phyloP scores from a whole-genome alignment of 2,888 invertebrate species.

The Chaetoderma sp. region DNA sequence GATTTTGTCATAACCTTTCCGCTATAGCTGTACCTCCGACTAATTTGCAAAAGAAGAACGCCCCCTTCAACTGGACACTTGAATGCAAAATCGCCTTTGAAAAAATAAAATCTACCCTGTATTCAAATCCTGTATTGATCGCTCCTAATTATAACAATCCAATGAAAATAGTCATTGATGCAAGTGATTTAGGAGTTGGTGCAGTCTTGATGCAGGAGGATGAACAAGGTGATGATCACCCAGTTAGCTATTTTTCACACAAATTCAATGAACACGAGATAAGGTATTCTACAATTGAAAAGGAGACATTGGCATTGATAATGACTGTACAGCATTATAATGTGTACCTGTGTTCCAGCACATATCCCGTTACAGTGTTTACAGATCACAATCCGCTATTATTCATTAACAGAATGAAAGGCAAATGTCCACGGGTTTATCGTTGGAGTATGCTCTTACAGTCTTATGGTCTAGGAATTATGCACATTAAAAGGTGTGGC shows the following conservation, averaged over 20 bases:
- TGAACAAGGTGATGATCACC: constrained; percentile 32
- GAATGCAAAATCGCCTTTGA: constrained; percentile 51
- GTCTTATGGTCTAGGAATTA: constrained; percentile 10
- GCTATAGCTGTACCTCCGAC: constrained; percentile 22
- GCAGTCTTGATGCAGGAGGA: constrained; percentile 40
- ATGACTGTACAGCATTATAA: constrained; percentile 36
- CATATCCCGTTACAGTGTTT: constrained; percentile 25
- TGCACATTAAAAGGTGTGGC: constrained; percentile 24
- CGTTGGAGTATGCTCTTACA: constrained; percentile 33
- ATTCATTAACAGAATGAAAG: constrained; percentile 35
- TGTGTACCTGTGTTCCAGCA: constrained; percentile 26
- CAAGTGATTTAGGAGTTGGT: constrained; percentile 41
- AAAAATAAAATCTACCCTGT: constrained; percentile 43
- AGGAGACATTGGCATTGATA: constrained; percentile 38
- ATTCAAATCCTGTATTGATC: constrained; percentile 23
- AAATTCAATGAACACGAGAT: constrained; percentile 26
- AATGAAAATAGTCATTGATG: constrained; percentile 43
- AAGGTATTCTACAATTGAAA: constrained; percentile 39
- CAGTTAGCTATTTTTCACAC: constrained; percentile 38
- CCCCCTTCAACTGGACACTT: constrained; percentile 46
- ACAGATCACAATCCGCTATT: constrained; percentile 40
- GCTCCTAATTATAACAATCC: constrained; percentile 18
- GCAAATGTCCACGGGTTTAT: constrained; percentile 27
- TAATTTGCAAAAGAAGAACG: constrained; percentile 16
- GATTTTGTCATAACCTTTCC: constrained; percentile 34